Conservation (phyloP, 2,797 vertebrate genomes). For the Rousettus madagascariensis region DNA sequence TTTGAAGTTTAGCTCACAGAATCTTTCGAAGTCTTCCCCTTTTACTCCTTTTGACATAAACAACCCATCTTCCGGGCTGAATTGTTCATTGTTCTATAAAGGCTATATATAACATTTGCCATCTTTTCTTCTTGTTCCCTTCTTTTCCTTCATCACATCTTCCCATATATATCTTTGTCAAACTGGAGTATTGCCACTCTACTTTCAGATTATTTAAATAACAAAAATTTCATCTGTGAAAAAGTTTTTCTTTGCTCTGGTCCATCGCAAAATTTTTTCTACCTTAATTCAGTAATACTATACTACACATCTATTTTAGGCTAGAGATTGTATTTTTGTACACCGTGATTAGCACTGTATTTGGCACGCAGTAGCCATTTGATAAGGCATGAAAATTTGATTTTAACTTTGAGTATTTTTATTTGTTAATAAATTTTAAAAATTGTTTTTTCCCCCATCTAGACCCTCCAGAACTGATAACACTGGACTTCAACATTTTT, state of each 20-base stretch:
- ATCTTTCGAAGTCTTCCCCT: not conserved
- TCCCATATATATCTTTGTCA: not conserved
- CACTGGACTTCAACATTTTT: not conserved
- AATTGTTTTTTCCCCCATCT: not conserved
- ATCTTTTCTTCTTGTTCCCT: not conserved
- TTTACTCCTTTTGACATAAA: not conserved
- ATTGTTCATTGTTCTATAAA: not conserved
- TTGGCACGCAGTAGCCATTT: not conserved
- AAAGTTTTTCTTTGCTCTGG: not conserved
- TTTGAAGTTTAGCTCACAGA: not conserved
- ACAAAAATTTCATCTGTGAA: not conserved
- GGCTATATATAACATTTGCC: not conserved
- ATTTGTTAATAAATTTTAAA: not conserved
- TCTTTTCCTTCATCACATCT: not conserved
- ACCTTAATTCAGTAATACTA: not conserved
- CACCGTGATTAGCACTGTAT: not conserved
- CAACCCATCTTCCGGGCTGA: too few species aligned
- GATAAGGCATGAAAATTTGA: not conserved
- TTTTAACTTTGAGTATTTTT: slow-evolving; percentile 10
- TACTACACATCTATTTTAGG: not conserved
- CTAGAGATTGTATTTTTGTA: not conserved
- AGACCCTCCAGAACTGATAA: not conserved
- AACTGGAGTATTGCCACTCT: not conserved
- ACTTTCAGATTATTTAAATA: not conserved
- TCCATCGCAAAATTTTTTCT: not conserved